These are phyloP conservation scores for Tenodera sinensis DNA, from an alignment of 2,888 invertebrate genomes.

Conservation along the genomic window DNA sequence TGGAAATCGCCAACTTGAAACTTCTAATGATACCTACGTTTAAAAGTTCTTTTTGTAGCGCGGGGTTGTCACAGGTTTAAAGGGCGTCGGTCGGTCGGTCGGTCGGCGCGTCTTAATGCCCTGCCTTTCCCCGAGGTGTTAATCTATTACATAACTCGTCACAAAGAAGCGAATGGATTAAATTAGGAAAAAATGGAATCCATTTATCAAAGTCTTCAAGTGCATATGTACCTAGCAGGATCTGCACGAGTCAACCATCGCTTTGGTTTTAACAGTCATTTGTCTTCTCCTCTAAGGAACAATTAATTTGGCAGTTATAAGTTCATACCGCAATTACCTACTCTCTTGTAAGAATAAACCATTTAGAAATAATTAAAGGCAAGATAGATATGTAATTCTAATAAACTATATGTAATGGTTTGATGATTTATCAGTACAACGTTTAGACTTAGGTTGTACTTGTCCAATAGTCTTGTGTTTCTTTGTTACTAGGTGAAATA, in stretches of 20 bases:
- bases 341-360: no score
- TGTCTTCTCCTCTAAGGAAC: background rate
- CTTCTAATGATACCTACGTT: background rate
- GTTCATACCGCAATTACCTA: no score
- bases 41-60: background rate
- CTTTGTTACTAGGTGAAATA: no score
- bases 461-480: no score
- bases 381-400: no score
- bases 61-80: background rate
- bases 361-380: no score
- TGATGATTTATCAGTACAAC: no score
- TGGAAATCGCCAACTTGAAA: background rate
- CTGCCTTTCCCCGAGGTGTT: background rate
- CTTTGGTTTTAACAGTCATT: background rate
- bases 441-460: no score
- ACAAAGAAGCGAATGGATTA: background rate
- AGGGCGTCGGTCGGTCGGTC: background rate
- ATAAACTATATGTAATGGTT: no score
- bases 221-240: background rate
- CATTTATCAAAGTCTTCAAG: background rate
- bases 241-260: background rate
- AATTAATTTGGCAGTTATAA: no score
- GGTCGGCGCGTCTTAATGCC: background rate
- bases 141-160: background rate
- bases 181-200: background rate